Conservation (phyloP, 2,888 invertebrate species). For the Antitype chi region DNA sequence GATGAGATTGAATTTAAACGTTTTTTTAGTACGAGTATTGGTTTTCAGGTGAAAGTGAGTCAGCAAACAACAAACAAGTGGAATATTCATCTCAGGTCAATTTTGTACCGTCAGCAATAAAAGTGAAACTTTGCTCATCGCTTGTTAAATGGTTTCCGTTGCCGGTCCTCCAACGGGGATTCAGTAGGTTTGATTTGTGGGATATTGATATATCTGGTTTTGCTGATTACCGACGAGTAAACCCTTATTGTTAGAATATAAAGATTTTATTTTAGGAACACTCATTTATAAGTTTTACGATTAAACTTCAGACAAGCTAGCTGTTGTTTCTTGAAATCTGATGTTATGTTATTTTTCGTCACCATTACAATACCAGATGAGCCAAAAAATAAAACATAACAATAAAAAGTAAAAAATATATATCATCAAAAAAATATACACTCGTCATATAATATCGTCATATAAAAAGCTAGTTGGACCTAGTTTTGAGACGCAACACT, state of each 20-base stretch:
- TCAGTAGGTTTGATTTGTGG: conserved; percentile 7
- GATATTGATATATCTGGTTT: not conserved
- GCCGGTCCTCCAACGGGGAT: conserved; percentile 18
- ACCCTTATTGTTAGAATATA: not conserved
- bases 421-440: not conserved
- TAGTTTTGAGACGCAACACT: not conserved
- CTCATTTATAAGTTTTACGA: not conserved
- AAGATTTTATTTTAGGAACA: not conserved
- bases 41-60: not conserved
- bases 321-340: not conserved
- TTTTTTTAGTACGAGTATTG: not conserved
- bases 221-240: not conserved
- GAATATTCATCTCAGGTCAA: conserved; percentile 2
- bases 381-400: not conserved
- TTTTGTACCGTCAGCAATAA: conserved; percentile 11
- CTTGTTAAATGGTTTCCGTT: conserved; percentile 28
- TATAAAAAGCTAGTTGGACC: not conserved
- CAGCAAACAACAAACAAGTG: not conserved
- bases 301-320: not conserved
- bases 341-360: not conserved
- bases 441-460: not conserved
- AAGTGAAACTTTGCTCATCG: conserved; percentile 22
- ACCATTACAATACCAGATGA: not conserved
- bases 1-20: not conserved
- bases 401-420: not conserved